These are phyloP conservation scores for Drymonia ruficornis DNA, from an alignment of 2,888 invertebrate genomes.

Conservation along the genomic window DNA sequence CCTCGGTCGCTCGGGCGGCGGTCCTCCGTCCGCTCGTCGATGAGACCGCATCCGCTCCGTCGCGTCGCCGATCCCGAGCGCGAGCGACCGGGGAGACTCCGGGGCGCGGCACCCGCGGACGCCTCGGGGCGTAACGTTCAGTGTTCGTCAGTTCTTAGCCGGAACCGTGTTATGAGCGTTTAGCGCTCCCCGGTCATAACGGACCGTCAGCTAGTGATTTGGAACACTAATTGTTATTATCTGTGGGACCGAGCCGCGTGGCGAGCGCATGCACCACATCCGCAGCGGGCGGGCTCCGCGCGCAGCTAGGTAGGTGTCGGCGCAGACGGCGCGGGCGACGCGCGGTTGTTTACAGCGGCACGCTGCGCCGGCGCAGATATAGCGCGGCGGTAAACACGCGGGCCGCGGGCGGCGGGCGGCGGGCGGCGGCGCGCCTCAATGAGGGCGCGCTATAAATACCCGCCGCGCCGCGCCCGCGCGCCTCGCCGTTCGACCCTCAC, in stretches of 20 bases:
- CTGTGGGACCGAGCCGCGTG: background rate
- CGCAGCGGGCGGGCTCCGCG: constrained; percentile 4
- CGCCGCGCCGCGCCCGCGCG: constrained; percentile 26
- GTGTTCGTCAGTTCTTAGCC: background rate
- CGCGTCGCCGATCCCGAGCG: constrained; percentile 13
- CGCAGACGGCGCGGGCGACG: constrained; percentile 11
- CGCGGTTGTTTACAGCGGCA: constrained; percentile 39
- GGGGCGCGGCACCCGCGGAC: constrained; percentile 2
- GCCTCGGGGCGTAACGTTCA: background rate
- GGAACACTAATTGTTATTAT: background rate
- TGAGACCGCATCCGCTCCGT: constrained; percentile 9
- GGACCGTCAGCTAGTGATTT: background rate
- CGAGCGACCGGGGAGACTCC: constrained; percentile 26
- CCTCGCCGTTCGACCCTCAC: constrained; percentile 62
- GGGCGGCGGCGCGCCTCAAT: constrained; percentile 43
- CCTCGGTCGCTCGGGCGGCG: constrained; percentile 13
- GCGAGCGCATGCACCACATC: background rate
- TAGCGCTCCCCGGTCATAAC: no score
- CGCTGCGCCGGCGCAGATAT: constrained; percentile 41
- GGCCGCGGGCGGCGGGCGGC: constrained; percentile 11
- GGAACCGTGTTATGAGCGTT: background rate
- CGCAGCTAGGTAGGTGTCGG: constrained; percentile 7
- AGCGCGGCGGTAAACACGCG: constrained; percentile 43
- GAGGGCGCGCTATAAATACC: constrained; percentile 67
- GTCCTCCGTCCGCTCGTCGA: constrained; percentile 13